A percentile compares a stretch with the other conserved stretches of the same genome.
These are phyloP conservation scores for Takifugu rubripes DNA, from an alignment of 2,797 vertebrate species.

Conservation along the genomic window DNA sequence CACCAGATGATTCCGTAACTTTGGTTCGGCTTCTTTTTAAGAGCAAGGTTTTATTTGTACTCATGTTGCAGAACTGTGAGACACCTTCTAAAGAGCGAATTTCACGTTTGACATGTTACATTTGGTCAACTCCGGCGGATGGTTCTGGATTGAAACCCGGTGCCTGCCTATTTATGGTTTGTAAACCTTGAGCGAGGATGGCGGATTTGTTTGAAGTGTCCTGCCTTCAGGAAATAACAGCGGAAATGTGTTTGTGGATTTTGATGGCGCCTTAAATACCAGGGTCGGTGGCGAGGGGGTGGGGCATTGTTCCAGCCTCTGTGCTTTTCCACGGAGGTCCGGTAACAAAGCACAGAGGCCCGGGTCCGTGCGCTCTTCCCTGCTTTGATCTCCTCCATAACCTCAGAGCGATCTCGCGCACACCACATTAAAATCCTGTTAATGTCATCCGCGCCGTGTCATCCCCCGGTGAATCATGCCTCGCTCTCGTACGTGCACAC, in stretches of 20 bases:
- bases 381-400: slow-evolving; percentile 64
- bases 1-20: background rate
- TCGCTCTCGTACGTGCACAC: slow-evolving; percentile 39
- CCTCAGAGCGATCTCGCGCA: slow-evolving; percentile 58
- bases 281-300: slow-evolving; percentile 22
- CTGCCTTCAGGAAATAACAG: background rate
- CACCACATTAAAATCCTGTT: slow-evolving; percentile 64
- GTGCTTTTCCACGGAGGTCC: slow-evolving; percentile 28
- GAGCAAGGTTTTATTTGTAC: too few species aligned
- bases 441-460: slow-evolving; percentile 44
- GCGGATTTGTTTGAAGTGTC: too few species aligned
- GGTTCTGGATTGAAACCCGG: background rate
- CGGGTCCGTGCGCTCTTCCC: slow-evolving; percentile 49
- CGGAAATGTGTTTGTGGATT: slow-evolving; percentile 14
- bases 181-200: background rate
- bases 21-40: background rate
- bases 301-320: slow-evolving; percentile 31
- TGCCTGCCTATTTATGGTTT: background rate
- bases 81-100: too few species aligned
- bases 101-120: background rate
- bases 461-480: slow-evolving; percentile 42
- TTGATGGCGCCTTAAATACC: slow-evolving; percentile 29
- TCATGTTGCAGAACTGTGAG: too few species aligned
- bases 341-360: slow-evolving; percentile 47
- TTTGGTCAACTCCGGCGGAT: background rate